Percentiles rank a stretch among this genome's conserved stretches.
Conservation (phyloP, 2,888 invertebrate species). For the Pseudococcus viburni region DNA sequence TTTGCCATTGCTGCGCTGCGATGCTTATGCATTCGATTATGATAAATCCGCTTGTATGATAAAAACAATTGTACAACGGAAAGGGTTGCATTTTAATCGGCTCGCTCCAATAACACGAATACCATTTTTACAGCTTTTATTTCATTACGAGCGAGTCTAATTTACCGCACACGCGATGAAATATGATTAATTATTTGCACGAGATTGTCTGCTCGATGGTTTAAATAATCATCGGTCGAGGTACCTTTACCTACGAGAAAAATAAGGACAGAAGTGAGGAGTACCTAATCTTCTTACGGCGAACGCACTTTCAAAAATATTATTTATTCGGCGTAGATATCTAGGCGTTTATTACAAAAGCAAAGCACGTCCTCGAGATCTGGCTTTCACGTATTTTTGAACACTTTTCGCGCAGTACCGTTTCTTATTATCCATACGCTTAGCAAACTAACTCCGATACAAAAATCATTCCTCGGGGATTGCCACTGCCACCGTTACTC, state of each 20-base stretch:
- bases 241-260: not conserved
- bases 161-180: not conserved
- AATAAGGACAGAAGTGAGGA: not conserved
- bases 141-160: not conserved
- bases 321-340: conserved; percentile 35
- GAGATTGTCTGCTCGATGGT: not conserved
- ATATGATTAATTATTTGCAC: not conserved
- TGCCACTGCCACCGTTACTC: conserved; percentile 37
- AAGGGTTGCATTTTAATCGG: conserved; percentile 10
- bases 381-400: conserved; percentile 54
- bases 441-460: conserved; percentile 49
- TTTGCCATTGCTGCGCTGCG: not conserved
- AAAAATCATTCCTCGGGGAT: conserved; percentile 49
- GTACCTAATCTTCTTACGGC: not conserved
- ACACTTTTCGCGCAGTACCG: conserved; percentile 40
- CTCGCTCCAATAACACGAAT: not conserved
- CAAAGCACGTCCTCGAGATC: conserved; percentile 48
- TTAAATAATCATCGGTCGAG: not conserved
- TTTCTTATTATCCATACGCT: conserved; percentile 34
- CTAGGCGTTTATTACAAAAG: conserved; percentile 3
- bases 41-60: not conserved
- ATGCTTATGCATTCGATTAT: not conserved
- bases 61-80: not conserved
- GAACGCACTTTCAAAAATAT: conserved; percentile 34
- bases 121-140: not conserved